phyloP scores from a whole-genome alignment of 2,113 vertebrate species.

The Corythornis vintsioides region DNA sequence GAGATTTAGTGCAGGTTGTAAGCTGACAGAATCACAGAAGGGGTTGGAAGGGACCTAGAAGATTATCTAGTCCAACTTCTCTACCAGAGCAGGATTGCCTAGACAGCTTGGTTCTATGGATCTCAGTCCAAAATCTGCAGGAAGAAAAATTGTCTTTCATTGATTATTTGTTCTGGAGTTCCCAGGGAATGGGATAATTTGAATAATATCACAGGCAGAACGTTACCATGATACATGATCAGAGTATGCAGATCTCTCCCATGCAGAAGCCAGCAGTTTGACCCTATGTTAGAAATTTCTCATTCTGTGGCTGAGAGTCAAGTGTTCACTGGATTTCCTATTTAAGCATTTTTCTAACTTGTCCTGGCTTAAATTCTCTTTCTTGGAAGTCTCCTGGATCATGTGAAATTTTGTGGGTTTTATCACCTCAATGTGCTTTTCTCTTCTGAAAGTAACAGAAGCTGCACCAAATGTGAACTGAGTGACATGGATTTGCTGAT shows the following conservation, averaged over 20 bases:
- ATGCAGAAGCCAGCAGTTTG: neutral
- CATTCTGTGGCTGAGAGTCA: neutral
- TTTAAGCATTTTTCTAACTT: neutral
- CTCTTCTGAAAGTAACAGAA: neutral
- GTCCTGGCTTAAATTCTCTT: neutral
- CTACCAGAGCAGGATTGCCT: too few relatives aligned
- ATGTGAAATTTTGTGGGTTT: neutral
- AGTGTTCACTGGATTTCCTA: neutral
- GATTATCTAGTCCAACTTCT: too few relatives aligned
- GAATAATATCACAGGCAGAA: neutral
- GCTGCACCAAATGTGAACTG: neutral
- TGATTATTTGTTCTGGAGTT: neutral
- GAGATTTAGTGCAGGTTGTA: neutral
- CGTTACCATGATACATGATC: rapidly evolving
- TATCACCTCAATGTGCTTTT: neutral
- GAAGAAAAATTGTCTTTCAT: neutral
- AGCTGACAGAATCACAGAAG: too few relatives aligned
- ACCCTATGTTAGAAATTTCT: neutral
- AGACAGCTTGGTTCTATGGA: neutral
- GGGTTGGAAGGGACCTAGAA: too few relatives aligned
- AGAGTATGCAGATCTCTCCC: too few relatives aligned
- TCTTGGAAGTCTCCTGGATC: neutral
- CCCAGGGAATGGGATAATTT: neutral
- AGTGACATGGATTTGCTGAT: neutral
- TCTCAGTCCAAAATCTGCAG: neutral